Base-by-base conservation (phyloP, 53 echinoderm and acorn worm species). In the Crossaster papposus region DNA sequence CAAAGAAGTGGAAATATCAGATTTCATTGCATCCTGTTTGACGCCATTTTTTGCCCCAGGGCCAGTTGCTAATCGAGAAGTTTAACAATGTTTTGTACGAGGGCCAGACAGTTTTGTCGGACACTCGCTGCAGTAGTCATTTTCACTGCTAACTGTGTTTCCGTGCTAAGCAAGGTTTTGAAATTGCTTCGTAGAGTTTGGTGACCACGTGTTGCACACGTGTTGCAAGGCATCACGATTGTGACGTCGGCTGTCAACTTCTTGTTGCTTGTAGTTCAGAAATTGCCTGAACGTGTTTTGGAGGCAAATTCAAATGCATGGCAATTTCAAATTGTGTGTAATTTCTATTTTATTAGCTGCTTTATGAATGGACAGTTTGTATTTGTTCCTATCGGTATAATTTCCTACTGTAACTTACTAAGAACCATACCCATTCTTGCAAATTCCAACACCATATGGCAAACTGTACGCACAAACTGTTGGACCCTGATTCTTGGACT, bases 1-100 rank as follows among this genome's bases (percentile, higher is more conserved):
- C 17, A 65, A 14, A 38, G 30, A 1, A n/a, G 63, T 83, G 83
- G 83, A 83, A 83, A 70, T 83, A 35, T 83, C 83, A 70, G 65
- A 51, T 83, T 82, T 12, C 68, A 37, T 13, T 51, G 54, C 44
- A 65, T 82, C 83, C 82, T 68, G 68, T 82, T 83, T 36, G 33
- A 22, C 37, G 44, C 9, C 44, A 31, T 51, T 22, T 79, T 79
- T 54, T 12, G 17, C 30, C 32, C 68, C 53, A 29, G 28, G 28
- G 14, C n/a, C n/a, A 44, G 23, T 50, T 23, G 70, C 70, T 70
- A 37, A 83, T 50, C 83, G 36, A 70, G 83, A 83, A 31, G 68
- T 11, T 79, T 51, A 29, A 30, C 65, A 4, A 23, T 50, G 44
- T 17, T 5, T 34, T 4, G 14, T 36, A 34, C 20, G 22, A 32